Conservation (phyloP, 2,888 invertebrate species). For the Torymus auratus region DNA sequence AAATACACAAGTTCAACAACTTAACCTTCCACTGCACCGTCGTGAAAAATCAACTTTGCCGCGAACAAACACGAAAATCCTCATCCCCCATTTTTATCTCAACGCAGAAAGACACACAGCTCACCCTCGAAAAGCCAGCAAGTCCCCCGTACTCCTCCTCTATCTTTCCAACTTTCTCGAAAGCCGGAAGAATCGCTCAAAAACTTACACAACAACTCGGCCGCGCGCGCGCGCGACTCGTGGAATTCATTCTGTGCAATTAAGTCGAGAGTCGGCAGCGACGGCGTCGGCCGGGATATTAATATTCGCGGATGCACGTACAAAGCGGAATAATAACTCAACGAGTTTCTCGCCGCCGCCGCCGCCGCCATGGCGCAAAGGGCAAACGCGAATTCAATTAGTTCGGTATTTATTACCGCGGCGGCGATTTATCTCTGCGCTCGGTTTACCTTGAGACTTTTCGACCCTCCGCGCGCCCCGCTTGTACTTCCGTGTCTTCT, state of each 20-base stretch:
- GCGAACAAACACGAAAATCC: no score
- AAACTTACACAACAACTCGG: neutral
- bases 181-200: neutral
- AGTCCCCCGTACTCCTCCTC: no score
- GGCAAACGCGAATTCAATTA: constrained; percentile 73
- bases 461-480: constrained; percentile 64
- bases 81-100: no score
- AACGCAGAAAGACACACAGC: no score
- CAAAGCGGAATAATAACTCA: constrained; percentile 74
- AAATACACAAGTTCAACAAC: no score
- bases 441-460: constrained; percentile 1
- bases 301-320: constrained; percentile 73
- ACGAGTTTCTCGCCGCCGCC: constrained; percentile 64
- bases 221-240: constrained; percentile 51
- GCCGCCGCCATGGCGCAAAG: constrained; percentile 38
- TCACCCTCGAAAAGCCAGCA: no score
- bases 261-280: constrained; percentile 70
- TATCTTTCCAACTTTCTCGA: neutral
- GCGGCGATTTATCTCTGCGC: constrained; percentile 65
- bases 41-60: no score
- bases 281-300: constrained; percentile 64
- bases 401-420: constrained; percentile 70
- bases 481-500: constrained; percentile 25
- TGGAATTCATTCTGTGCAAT: constrained; percentile 73
- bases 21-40: no score